Conservation (phyloP, 37 sponge, comb jelly and placozoan species). For the Chondrosia reniformis region DNA sequence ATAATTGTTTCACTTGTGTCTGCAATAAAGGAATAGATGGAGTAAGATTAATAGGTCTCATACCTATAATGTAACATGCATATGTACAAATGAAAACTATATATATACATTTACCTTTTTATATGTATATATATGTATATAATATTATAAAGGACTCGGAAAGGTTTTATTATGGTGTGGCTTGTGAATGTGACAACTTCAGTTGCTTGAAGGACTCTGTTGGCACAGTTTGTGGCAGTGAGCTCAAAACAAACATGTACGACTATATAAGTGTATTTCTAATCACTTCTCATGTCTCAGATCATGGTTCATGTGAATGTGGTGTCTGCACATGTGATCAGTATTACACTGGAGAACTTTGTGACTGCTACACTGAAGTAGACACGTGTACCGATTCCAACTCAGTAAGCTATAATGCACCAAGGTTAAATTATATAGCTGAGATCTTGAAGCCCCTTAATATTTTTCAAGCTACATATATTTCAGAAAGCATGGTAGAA, state of each 20-base stretch:
- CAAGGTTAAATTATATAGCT: no score
- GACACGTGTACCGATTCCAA: neutral
- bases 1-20: neutral
- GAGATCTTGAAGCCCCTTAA: neutral
- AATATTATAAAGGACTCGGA: neutral
- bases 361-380: neutral
- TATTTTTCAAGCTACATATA: neutral
- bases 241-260: no score
- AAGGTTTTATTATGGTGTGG: neutral
- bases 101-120: neutral
- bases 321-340: neutral
- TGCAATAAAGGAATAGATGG: neutral
- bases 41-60: neutral
- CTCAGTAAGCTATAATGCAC: no score
- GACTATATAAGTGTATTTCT: no score
- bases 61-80: neutral
- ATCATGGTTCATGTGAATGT: neutral
- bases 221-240: neutral
- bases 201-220: neutral
- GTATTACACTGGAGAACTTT: neutral
- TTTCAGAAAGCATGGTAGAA: no score
- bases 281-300: no score
- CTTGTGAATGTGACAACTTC: constrained; percentile 7
- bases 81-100: neutral
- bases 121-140: neutral